Base-by-base conservation (phyloP, 2,797 vertebrate species). In the Microtus californicus region DNA sequence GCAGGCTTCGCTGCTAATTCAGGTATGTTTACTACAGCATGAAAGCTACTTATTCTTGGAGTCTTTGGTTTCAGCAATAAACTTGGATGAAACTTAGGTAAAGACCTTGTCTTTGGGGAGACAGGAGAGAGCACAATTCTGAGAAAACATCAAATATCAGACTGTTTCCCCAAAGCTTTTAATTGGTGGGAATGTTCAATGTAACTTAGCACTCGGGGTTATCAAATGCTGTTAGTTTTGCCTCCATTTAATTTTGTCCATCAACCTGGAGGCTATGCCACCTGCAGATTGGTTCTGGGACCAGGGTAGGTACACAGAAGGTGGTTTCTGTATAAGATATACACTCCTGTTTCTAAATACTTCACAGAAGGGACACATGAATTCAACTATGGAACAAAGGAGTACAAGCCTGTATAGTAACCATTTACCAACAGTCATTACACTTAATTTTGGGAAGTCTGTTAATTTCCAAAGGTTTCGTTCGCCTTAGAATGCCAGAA, bases 51-150 rank as follows among this genome's bases (percentile, higher is more conserved):
- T 85, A 87, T 87, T 56, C 88, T 34, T 65, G 90, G 88, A 86
- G 93, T 96, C 88, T 94, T 51, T 76, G 73, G 48, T 79, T 95
- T 96, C 69, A 90, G 92, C 56, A 81, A 56, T 93, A 89, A 77
- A 80, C 14, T 48, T 0, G 73, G 48, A 81, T 4, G 89, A 91
- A 83, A 88, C 61, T 86, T 87, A 97, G 63, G 93, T 54, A 85
- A 94, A 86, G 78, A 80, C 6, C 48, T 87, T 79, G 34, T 73
- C 59, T 94, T 96, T 93, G 40, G 1, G 43, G 80, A 89, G 77
- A 91, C 34, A 94, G 27, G 13, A 81, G 51, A 86, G 82, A 94
- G 34, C 43, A 11, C 17, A 87, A 54, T 95, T 96, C 93, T 63
- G 67, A 96, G 73, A 86, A 96, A 97, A 83, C 0, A 56, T 85